Evolutionary conservation across 2,113 vertebrate genomes (phyloP).

Genomic region (Crotalus viridis): DNA sequence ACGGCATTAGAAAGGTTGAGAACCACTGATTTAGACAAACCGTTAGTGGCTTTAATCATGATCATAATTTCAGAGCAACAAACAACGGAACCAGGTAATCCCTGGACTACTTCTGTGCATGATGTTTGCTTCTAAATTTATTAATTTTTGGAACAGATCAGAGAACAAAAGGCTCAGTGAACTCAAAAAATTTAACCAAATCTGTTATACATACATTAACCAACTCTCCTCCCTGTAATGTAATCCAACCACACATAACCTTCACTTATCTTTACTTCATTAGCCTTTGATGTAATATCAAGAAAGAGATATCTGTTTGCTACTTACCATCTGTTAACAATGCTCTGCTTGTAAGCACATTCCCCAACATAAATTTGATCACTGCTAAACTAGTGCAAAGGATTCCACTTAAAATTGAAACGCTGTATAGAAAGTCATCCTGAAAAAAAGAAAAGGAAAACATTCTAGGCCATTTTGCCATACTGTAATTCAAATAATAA

Average conservation of each 20-base stretch:
- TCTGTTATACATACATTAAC: background rate
- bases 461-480: conserved; percentile 30
- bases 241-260: background rate
- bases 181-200: background rate
- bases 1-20: no score
- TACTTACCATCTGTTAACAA: conserved; percentile 94
- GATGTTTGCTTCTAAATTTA: background rate
- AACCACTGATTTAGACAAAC: background rate
- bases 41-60: background rate
- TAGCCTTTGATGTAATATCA: background rate
- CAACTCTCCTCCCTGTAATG: background rate
- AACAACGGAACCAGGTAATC: background rate
- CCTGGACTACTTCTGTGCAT: background rate
- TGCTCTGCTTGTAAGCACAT: conserved; percentile 92
- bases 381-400: conserved; percentile 87
- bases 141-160: background rate
- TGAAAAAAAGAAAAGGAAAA: conserved; percentile 63
- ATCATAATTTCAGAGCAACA: background rate
- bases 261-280: rapidly evolving
- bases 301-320: background rate
- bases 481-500: background rate
- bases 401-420: conserved; percentile 93
- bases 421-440: conserved; percentile 95
- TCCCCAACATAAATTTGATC: conserved; percentile 94
- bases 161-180: background rate